Evolutionary conservation across 2,113 vertebrate species (phyloP), one percentile per base, ranked within the genome.

Genomic region (Zapornia atra): DNA sequence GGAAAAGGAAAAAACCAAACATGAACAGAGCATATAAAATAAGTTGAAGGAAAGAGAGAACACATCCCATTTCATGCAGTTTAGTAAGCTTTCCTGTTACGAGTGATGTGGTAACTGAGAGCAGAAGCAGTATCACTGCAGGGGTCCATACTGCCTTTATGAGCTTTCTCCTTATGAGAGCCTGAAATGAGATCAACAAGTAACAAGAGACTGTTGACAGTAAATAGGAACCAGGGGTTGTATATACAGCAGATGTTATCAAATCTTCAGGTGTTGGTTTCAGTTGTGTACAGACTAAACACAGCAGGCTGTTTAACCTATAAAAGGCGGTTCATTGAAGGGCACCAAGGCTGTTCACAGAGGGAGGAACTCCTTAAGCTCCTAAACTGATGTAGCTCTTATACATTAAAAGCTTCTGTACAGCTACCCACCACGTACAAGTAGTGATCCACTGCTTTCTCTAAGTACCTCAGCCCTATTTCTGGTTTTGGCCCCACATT

Each of bases 111-210:
- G 24, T 57, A 87, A 75, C 5, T 71, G 38, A 80, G 18, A 70
- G 56, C 31, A 95, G 51, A 75, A 75, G 73, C 38, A 84, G 18
- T 15, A 18, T 25, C 83, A 48, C 65, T 53, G 61, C 61, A 91
- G 70, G 89, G 46, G 29, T 48, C 84, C 60, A 20, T 44, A 28
- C 40, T 76, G 65, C 65, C 57, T 91, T 84, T 84, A 78, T 64
- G 38, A 94, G 46, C 53, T 79, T 65, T 84, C 91, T 86, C 66
- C 25, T 34, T 48, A 10, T 2, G 40, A 79, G 36, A 53, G 53
- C 69, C 63, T 87, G 87, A 92, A 94, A 85, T 89, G 18, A 92
- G 57, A 96, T 79, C 61, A 91, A 64, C 63, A 76, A 85, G 57
- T 82, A 96, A 71, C 51, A 87, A 56, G 73, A 72, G 21, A 29